phyloP scores from a whole-genome alignment of 2,113 vertebrate genomes.

The Lates calcarifer region DNA sequence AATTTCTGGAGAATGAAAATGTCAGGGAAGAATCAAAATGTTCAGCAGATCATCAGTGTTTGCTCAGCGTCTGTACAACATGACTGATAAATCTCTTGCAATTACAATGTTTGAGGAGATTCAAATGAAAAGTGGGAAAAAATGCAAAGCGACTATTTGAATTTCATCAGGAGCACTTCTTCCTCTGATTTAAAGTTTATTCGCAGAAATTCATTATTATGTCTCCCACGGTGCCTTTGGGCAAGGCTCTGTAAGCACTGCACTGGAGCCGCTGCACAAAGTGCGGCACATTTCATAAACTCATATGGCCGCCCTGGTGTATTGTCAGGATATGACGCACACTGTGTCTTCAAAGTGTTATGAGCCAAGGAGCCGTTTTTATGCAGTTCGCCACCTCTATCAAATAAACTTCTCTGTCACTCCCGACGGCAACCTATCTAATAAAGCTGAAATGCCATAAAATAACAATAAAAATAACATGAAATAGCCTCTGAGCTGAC shows the following conservation, averaged over 20 bases:
- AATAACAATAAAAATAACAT: slow-evolving; percentile 67
- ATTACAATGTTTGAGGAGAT: background rate
- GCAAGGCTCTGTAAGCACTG: slow-evolving; percentile 15
- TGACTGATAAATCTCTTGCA: background rate
- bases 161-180: slow-evolving; percentile 4
- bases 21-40: background rate
- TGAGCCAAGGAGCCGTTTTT: slow-evolving; percentile 43
- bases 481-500: slow-evolving; percentile 40
- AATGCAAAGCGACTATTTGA: slow-evolving; percentile 36
- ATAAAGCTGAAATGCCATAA: slow-evolving; percentile 66
- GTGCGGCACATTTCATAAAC: slow-evolving; percentile 26
- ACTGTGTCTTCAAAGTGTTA: slow-evolving; percentile 45
- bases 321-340: slow-evolving; percentile 26
- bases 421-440: slow-evolving; percentile 53
- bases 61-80: background rate
- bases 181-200: background rate
- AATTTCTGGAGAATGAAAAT: background rate
- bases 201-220: slow-evolving; percentile 34
- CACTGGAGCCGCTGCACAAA: slow-evolving; percentile 3
- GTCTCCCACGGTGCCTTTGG: slow-evolving; percentile 27
- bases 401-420: slow-evolving; percentile 53
- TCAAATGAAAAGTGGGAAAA: slow-evolving; percentile 13
- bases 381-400: slow-evolving; percentile 54
- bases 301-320: slow-evolving; percentile 33
- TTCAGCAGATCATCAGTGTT: background rate